phyloP scores from a whole-genome alignment of 2,888 invertebrate genomes.

The Harpalus rubripes region DNA sequence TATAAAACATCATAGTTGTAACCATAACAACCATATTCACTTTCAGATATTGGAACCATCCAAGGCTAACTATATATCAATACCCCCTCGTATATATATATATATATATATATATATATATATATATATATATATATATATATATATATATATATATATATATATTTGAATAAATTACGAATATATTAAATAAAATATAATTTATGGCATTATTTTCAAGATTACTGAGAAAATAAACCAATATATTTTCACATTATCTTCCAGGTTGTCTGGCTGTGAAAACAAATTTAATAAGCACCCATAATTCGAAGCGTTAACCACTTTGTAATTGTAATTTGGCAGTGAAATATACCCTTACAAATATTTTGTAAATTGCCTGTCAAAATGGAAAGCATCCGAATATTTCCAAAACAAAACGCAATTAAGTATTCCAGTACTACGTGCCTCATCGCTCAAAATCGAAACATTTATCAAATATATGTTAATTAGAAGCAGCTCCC shows the following conservation, averaged over 20 bases:
- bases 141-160: no score
- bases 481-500: slow-evolving; percentile 41
- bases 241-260: neutral
- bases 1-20: no score
- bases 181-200: no score
- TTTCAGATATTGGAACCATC: no score
- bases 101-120: no score
- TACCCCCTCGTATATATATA: no score
- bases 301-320: neutral
- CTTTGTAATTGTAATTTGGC: slow-evolving; percentile 42
- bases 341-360: neutral
- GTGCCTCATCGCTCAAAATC: slow-evolving; percentile 13
- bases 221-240: no score
- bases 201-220: no score
- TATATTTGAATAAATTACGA: no score
- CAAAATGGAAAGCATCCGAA: slow-evolving; percentile 9
- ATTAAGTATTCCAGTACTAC: neutral
- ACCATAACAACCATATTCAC: no score
- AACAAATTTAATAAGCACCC: slow-evolving; percentile 6
- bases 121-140: no score
- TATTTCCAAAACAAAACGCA: slow-evolving; percentile 36
- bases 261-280: neutral
- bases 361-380: slow-evolving; percentile 23
- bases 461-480: slow-evolving; percentile 52
- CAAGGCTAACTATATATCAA: no score